Evolutionary conservation across 1,140 invertebrate species (phyloP).

Genomic region (Bombus cullumanus): DNA sequence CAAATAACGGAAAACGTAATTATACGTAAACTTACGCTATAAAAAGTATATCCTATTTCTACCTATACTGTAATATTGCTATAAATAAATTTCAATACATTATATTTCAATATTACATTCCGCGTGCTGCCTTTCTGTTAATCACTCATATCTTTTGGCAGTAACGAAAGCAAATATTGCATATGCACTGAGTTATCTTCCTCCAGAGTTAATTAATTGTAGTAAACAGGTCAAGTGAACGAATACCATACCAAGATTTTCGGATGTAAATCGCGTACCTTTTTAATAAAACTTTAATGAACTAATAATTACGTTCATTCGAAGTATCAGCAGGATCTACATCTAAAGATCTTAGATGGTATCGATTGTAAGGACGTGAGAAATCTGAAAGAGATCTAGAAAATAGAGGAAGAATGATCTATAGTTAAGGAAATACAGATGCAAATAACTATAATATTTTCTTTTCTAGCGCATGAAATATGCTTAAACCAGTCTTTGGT

Average conservation of each 20-base stretch:
- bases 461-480: not conserved
- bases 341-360: not conserved
- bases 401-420: not conserved
- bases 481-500: constrained; percentile 16
- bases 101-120: constrained; percentile 10
- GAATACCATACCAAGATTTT: not conserved
- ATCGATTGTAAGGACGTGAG: not conserved
- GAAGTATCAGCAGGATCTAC: not conserved
- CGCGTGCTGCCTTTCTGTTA: constrained; percentile 42
- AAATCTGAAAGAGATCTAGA: not conserved
- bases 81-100: not conserved
- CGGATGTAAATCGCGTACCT: not conserved
- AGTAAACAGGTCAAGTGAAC: not conserved
- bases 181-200: constrained; percentile 13
- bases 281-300: not conserved
- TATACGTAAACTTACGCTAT: not conserved
- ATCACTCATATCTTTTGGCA: constrained; percentile 45
- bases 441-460: constrained; percentile 13
- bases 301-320: not conserved
- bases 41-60: not conserved
- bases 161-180: constrained; percentile 57
- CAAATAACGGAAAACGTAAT: not conserved
- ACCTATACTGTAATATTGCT: not conserved
- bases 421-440: constrained; percentile 12
- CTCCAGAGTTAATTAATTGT: not conserved